Conservation (phyloP, 2,113 vertebrate species). For the Solea solea region DNA sequence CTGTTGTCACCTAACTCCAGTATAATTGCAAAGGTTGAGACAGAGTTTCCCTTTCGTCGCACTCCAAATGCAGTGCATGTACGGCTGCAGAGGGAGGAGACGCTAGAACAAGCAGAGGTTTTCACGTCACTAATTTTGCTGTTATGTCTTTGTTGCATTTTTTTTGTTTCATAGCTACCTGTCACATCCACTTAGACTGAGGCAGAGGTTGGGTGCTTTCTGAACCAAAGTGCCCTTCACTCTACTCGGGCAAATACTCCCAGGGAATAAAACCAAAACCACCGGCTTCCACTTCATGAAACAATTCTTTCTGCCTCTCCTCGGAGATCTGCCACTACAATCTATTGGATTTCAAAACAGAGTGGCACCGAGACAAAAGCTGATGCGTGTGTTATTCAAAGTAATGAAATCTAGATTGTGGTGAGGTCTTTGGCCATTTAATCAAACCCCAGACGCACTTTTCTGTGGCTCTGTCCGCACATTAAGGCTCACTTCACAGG, state of each 20-base stretch:
- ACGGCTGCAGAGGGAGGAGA: not conserved
- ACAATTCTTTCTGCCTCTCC: constrained; percentile 68
- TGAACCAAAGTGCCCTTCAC: constrained; percentile 74
- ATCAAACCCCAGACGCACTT: constrained; percentile 42
- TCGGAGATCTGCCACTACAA: constrained; percentile 65
- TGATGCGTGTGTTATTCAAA: constrained; percentile 55
- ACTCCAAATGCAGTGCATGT: constrained; percentile 38
- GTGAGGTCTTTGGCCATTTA: constrained; percentile 45
- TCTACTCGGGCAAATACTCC: constrained; percentile 61
- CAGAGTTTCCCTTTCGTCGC: constrained; percentile 21
- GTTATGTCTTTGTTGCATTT: constrained; percentile 59
- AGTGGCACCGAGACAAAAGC: constrained; percentile 55
- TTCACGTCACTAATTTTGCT: constrained; percentile 65
- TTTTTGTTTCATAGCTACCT: constrained; percentile 46
- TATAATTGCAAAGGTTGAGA: too few species aligned
- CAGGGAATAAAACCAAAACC: constrained; percentile 72
- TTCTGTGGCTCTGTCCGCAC: constrained; percentile 21
- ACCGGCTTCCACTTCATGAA: constrained; percentile 74
- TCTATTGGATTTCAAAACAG: constrained; percentile 67
- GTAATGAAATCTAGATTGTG: constrained; percentile 61
- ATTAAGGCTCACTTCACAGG: constrained; percentile 31
- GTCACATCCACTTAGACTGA: constrained; percentile 73
- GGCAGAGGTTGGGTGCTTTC: constrained; percentile 55
- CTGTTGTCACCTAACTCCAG: too few species aligned
- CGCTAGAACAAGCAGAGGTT: constrained; percentile 29